Percentiles rank a stretch among this genome's conserved stretches.
Evolutionary conservation across 2,888 invertebrate species (phyloP).

Genomic region (Cephus runcator): DNA sequence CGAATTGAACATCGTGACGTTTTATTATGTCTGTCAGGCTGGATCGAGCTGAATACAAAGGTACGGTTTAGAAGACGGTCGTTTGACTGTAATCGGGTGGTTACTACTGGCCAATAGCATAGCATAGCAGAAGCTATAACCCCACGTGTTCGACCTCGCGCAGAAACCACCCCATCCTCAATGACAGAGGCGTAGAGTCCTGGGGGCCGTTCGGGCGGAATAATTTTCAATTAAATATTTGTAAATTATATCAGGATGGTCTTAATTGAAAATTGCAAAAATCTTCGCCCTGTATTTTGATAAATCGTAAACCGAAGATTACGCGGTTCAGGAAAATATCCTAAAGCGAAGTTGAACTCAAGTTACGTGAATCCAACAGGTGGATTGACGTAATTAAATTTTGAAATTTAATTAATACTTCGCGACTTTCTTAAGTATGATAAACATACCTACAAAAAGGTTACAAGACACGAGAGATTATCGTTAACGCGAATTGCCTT

Average conservation of each 20-base stretch:
- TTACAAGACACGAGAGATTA: background rate
- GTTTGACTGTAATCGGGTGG: background rate
- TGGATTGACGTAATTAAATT: background rate
- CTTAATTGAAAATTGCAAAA: background rate
- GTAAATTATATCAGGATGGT: background rate
- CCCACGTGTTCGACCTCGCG: constrained; percentile 5
- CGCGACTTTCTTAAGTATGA: background rate
- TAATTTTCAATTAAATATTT: background rate
- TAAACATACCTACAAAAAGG: background rate
- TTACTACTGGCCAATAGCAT: background rate
- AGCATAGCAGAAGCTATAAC: background rate
- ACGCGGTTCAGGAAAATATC: background rate
- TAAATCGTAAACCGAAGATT: background rate
- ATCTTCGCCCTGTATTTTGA: background rate
- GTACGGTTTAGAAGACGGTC: background rate
- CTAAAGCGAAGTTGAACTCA: background rate
- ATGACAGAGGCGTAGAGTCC: background rate
- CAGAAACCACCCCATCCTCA: constrained; percentile 1
- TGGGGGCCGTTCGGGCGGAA: background rate
- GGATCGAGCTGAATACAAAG: background rate
- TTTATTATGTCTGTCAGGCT: background rate
- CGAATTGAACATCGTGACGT: constrained; percentile 15
- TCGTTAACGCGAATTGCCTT: background rate
- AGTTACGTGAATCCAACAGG: background rate
- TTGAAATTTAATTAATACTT: background rate